These are phyloP conservation scores for Leptopilina boulardi DNA, from an alignment of 1,140 invertebrate species.

Conservation along the genomic window DNA sequence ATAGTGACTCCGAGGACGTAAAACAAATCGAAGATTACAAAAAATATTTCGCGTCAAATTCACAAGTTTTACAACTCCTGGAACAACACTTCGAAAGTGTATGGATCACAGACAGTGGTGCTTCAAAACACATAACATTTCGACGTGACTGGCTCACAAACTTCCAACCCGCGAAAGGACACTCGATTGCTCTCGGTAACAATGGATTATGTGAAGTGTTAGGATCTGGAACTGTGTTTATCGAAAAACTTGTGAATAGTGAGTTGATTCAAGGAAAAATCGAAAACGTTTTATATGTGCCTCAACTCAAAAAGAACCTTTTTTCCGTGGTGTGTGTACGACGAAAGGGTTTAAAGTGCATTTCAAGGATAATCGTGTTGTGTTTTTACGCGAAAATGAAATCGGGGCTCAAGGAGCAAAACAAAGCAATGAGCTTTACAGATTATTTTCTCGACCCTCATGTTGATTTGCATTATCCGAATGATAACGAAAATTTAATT, in stretches of 20 bases:
- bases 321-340: conserved; percentile 32
- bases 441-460: conserved; percentile 12
- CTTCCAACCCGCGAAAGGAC: not conserved
- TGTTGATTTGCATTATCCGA: not conserved
- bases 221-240: not conserved
- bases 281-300: conserved; percentile 34
- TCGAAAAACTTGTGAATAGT: not conserved
- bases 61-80: conserved; percentile 31
- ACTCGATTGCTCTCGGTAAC: not conserved
- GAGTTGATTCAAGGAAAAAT: not conserved
- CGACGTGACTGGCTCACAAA: conserved; percentile 17
- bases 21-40: not conserved
- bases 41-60: not conserved
- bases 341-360: not conserved
- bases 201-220: not conserved
- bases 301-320: conserved; percentile 26
- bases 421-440: conserved; percentile 27
- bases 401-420: conserved; percentile 14
- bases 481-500: not conserved
- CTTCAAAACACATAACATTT: conserved; percentile 26
- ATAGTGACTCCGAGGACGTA: not conserved
- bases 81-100: conserved; percentile 30
- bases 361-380: conserved; percentile 21
- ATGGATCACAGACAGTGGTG: conserved; percentile 4
- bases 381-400: not conserved